A percentile compares a stretch with the other conserved stretches of the same genome.
phyloP scores from a whole-genome alignment of 2,888 invertebrate genomes.

The Galeruca laticollis region DNA sequence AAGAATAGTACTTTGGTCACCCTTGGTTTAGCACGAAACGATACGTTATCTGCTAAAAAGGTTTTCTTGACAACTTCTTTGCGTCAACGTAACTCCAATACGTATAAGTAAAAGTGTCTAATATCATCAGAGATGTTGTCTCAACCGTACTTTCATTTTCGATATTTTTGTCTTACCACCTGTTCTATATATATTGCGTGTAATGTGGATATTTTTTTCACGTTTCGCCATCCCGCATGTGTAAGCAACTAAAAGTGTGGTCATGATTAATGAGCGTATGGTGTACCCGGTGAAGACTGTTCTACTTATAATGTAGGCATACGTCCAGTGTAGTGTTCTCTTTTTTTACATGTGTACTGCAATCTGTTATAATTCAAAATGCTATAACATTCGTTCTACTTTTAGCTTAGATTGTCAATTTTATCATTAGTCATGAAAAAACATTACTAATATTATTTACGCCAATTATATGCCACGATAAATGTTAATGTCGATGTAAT shows the following conservation, averaged over 20 bases:
- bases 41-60: no score
- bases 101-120: no score
- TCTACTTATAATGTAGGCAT: constrained; percentile 1
- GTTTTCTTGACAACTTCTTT: no score
- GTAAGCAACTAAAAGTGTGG: constrained; percentile 8
- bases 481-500: no score
- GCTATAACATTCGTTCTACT: not conserved
- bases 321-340: not conserved
- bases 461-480: not conserved
- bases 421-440: not conserved
- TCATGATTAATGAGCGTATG: constrained; percentile 12
- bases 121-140: no score
- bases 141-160: not conserved
- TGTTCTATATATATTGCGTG: not conserved
- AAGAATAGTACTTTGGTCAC: no score
- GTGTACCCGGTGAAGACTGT: constrained; percentile 2
- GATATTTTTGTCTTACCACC: not conserved
- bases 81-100: no score
- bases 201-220: not conserved
- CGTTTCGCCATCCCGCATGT: constrained; percentile 5
- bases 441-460: not conserved
- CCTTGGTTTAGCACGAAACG: no score
- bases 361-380: not conserved
- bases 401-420: not conserved
- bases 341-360: not conserved